Base-by-base conservation (phyloP, 2,888 invertebrate genomes). In the Synergus umbraculus region DNA sequence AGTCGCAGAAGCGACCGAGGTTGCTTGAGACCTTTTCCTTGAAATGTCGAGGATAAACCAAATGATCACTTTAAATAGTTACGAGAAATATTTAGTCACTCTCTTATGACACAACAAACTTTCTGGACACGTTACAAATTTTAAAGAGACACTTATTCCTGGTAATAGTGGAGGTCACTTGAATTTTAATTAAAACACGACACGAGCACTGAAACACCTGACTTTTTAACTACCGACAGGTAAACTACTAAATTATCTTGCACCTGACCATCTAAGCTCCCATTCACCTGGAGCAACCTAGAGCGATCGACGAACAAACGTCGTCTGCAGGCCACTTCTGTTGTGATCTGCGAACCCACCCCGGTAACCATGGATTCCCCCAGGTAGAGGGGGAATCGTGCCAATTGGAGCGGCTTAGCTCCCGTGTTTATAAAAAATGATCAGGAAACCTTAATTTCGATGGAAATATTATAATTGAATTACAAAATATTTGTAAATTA, bases 261-360 rank as follows among this genome's bases (percentile, higher is more conserved):
- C 37, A 37, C n/a, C 54, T 46, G n/a, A 41, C 4, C 9, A 49
- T 3, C n/a, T n/a, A n/a, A 4, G 5, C 15, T 9, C 1, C 22
- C 69, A 66, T 67, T 67, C 67, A 67, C 18, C 22, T 10, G 18
- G 5, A 67, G 49, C 15, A 13, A 41, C 4, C 18, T 9, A 15
- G 4, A n/a, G n/a, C n/a, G 37, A n/a, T 37, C 49, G 54, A 73
- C 69, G 69, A 13, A 49, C 69, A 15, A 29, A 37, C 54, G 73
- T 54, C 37, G 37, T 37, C 49, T 73, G 43, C 64, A 37, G 63
- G 29, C 18, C 41, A 18, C 15, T 18, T 67, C 73, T 79, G 83
- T 80, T 79, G 78, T 79, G 81, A 83, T 78, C 77, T 76, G 79
- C 80, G 80, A 82, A 73, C 83, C 79, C 81, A 82, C 81, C 81